These are phyloP conservation scores for Pterocles orientalis DNA, from an alignment of 2,113 vertebrate species.

Conservation along the genomic window DNA sequence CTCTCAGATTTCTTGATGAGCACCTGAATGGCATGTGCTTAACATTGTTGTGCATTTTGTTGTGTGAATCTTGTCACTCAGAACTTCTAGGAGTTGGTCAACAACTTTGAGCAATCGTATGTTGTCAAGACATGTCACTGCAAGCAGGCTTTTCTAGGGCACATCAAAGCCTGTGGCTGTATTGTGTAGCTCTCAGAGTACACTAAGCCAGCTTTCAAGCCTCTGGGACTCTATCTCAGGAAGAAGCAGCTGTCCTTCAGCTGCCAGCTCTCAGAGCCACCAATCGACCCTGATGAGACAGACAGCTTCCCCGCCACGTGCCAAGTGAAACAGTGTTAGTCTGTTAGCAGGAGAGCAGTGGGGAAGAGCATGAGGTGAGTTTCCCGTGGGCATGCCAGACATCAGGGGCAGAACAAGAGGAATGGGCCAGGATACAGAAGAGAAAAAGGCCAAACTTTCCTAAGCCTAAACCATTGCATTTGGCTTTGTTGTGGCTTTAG, in stretches of 20 bases:
- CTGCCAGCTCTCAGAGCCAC: not conserved
- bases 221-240: not conserved
- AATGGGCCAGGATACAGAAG: not conserved
- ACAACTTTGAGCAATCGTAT: not conserved
- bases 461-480: fast-evolving
- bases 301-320: not conserved
- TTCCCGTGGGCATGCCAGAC: fast-evolving
- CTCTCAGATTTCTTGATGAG: not conserved
- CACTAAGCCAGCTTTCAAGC: not conserved
- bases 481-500: not conserved
- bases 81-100: not conserved
- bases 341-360: not conserved
- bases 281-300: not conserved
- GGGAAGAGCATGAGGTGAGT: not conserved
- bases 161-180: not conserved
- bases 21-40: not conserved
- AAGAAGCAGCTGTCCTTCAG: not conserved
- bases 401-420: not conserved
- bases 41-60: not conserved
- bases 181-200: not conserved
- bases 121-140: not conserved
- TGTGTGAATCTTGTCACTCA: not conserved
- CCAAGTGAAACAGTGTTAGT: not conserved
- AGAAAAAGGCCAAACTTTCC: not conserved
- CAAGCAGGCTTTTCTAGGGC: not conserved